Conservation (phyloP, 2,888 invertebrate genomes). For the Oscheius sp. region DNA sequence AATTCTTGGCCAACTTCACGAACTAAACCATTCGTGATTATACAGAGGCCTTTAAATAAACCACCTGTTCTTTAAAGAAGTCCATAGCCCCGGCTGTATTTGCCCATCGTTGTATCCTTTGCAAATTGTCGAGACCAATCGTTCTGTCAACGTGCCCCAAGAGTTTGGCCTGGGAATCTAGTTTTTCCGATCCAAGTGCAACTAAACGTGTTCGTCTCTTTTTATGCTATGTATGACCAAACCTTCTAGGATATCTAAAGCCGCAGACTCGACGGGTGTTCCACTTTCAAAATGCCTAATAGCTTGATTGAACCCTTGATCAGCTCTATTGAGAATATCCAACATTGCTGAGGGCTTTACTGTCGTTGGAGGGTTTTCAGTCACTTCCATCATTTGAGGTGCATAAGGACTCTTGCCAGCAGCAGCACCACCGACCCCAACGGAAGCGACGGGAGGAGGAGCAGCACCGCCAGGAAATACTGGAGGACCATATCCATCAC, state of each 20-base stretch:
- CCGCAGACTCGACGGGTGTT: constrained; percentile 70
- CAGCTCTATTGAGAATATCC: constrained; percentile 68
- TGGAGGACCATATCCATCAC: constrained; percentile 71
- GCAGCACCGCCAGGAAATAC: constrained; percentile 65
- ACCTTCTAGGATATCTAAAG: constrained; percentile 71
- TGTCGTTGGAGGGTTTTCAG: constrained; percentile 64
- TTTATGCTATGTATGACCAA: background rate
- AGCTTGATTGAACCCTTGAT: constrained; percentile 71
- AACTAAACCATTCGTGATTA: constrained; percentile 56
- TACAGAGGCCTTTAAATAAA: background rate
- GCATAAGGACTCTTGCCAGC: constrained; percentile 65
- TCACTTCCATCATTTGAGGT: constrained; percentile 40
- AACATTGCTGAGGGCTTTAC: constrained; percentile 70
- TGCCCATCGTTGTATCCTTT: constrained; percentile 72
- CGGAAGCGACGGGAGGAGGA: constrained; percentile 65
- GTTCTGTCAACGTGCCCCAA: constrained; percentile 72
- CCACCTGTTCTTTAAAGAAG: constrained; percentile 71
- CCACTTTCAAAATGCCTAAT: constrained; percentile 71
- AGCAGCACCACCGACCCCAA: constrained; percentile 66
- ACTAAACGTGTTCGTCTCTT: constrained; percentile 41
- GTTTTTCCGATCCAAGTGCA: constrained; percentile 69
- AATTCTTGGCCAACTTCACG: constrained; percentile 71
- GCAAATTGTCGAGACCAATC: constrained; percentile 71
- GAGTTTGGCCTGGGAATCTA: constrained; percentile 71
- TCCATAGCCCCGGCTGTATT: constrained; percentile 73